Evolutionary conservation across 1,140 invertebrate genomes (phyloP), one percentile per base, ranked within the genome.

Genomic region (Reticulitermes speratus): DNA sequence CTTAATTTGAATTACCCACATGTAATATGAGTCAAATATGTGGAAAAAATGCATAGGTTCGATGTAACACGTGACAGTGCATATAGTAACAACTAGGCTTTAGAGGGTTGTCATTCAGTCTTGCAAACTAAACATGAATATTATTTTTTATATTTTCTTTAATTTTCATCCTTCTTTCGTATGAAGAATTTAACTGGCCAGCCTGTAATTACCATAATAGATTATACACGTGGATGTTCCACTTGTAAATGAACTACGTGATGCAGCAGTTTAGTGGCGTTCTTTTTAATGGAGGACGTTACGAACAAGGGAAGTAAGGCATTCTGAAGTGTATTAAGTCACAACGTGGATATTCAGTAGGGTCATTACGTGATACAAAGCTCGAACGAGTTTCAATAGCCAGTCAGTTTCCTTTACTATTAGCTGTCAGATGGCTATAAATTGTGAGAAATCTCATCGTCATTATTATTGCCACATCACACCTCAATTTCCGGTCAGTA

Each of bases 201-300:
- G 25, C 65, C 0, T 75, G 65, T 30, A 75, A 75, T 75, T 75
- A 30, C 65, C 65, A 75, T 30, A 75, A n/a, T 75, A 75, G 65
- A 65, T 21, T 65, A 8, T 21, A 23, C 3, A 65, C 59, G 12
- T 65, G 59, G n/a, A n/a, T 75, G 65, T 11, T 75, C 7, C 65
- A 30, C 30, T 75, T 25, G 14, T 75, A 75, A 75, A 30, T 75
- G 65, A 30, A 75, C 25, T 75, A 30, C 65, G 65, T 75, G 65
- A 75, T 75, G n/a, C n/a, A 75, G 65, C 65, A 75, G n/a, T 75
- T 75, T 75, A 16, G 65, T 75, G n/a, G n/a, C n/a, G 25, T 75
- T 75, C 25, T 65, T 65, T 30, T 75, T 75, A n/a, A 75, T 0
- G 0, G 65, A 30, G n/a, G n/a, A 75, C 12, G 65, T 75, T 75